These are phyloP conservation scores for Imbricaverruca yamaguchii DNA, from an alignment of 2,888 invertebrate species.

Conservation along the genomic window DNA sequence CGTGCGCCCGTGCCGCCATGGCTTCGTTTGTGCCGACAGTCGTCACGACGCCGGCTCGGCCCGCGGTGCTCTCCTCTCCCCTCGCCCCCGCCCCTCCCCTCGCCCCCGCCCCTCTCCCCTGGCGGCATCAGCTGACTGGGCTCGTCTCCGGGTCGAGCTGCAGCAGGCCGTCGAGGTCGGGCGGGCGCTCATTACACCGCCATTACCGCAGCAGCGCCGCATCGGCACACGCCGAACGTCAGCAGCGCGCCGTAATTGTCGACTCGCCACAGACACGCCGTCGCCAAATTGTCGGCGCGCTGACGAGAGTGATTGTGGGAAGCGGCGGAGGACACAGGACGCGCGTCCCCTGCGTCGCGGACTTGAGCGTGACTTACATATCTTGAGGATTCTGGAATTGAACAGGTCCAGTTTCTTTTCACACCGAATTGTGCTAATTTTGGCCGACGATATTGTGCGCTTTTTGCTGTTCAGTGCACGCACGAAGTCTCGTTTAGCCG, in stretches of 20 bases:
- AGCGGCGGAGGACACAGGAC: neutral
- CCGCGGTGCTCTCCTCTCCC: neutral
- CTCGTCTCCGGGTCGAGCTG: too few species aligned
- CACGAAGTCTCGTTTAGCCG: too few species aligned
- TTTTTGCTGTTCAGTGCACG: too few species aligned
- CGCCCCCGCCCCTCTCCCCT: too few species aligned
- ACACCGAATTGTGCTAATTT: too few species aligned
- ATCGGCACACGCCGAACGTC: neutral
- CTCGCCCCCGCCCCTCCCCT: too few species aligned
- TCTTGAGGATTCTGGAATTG: too few species aligned
- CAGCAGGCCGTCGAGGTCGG: too few species aligned
- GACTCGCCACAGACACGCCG: constrained; percentile 1
- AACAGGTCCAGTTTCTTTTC: too few species aligned
- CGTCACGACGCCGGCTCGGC: neutral
- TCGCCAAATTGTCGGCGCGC: neutral
- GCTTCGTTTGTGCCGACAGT: neutral
- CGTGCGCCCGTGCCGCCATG: neutral
- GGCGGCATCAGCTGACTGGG: too few species aligned
- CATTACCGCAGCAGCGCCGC: neutral
- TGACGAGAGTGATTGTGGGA: neutral
- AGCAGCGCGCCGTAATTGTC: constrained; percentile 14
- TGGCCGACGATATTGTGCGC: too few species aligned
- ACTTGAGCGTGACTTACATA: too few species aligned
- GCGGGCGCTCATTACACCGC: neutral
- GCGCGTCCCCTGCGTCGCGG: neutral